Percentiles rank a stretch among this genome's conserved stretches.
phyloP scores from a whole-genome alignment of 2,797 vertebrate species.

The Lates japonicus region DNA sequence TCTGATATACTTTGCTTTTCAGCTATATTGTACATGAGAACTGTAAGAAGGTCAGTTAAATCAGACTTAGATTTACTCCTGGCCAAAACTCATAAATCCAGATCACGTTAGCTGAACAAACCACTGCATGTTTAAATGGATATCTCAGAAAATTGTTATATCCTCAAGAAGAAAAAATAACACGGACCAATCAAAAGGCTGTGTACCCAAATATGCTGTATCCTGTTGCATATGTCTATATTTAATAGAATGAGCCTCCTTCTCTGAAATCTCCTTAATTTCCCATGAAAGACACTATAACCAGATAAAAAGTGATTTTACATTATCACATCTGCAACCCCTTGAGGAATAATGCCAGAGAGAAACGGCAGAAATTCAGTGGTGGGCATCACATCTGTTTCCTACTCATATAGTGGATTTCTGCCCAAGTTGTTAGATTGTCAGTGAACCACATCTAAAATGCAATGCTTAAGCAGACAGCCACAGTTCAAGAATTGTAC shows the following conservation, averaged over 20 bases:
- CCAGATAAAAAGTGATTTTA: not conserved
- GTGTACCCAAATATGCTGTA: not conserved
- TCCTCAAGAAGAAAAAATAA: not conserved
- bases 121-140: not conserved
- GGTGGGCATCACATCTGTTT: not conserved
- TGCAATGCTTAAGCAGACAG: not conserved
- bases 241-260: not conserved
- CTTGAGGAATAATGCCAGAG: slow-evolving; percentile 2
- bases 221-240: not conserved
- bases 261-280: not conserved
- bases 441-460: not conserved
- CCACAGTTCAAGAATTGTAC: not conserved
- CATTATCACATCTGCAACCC: slow-evolving; percentile 8
- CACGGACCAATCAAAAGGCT: not conserved
- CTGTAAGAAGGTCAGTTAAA: not conserved
- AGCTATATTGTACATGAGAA: not conserved
- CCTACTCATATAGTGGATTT: not conserved
- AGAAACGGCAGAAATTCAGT: not conserved
- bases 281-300: slow-evolving; percentile 6
- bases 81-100: not conserved
- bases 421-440: not conserved
- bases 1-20: not conserved
- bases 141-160: not conserved
- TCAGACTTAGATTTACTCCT: not conserved
- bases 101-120: not conserved